Percentiles rank a stretch among this genome's conserved stretches.
Evolutionary conservation across 1,140 invertebrate species (phyloP).

Genomic region (Luehdorfia chinensis): DNA sequence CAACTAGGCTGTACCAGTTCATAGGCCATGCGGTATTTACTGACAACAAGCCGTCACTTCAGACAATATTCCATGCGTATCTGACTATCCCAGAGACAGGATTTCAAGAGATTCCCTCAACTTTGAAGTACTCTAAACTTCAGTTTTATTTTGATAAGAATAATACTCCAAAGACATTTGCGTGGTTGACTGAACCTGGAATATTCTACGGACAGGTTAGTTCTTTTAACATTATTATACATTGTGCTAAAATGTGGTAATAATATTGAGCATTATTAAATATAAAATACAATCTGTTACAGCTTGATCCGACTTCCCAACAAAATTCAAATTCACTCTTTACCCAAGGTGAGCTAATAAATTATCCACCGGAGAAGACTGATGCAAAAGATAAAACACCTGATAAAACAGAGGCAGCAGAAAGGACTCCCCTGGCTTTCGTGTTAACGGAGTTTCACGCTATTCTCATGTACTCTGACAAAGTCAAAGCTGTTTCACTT

Average conservation of each 20-base stretch:
- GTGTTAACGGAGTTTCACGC: conserved; percentile 95
- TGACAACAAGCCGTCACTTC: conserved; percentile 88
- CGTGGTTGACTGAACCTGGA: conserved; percentile 90
- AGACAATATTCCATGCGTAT: conserved; percentile 90
- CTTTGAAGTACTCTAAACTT: conserved; percentile 87
- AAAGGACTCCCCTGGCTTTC: conserved; percentile 83
- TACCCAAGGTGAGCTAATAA: conserved; percentile 80
- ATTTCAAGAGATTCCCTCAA: conserved; percentile 86
- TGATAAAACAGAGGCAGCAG: conserved; percentile 40
- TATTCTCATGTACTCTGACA: conserved; percentile 89
- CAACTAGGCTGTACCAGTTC: conserved; percentile 91
- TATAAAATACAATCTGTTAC: too few relatives aligned
- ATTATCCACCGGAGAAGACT: conserved; percentile 71
- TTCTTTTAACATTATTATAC: conserved; percentile 3
- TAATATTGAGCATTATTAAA: too few relatives aligned
- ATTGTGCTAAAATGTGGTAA: too few relatives aligned
- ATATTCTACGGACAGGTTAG: conserved; percentile 83
- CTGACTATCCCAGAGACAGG: conserved; percentile 84
- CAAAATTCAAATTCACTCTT: conserved; percentile 79
- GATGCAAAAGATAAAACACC: conserved; percentile 28
- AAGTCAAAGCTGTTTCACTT: conserved; percentile 89
- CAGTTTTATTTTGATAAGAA: conserved; percentile 86
- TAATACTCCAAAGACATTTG: conserved; percentile 86
- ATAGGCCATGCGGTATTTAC: conserved; percentile 83
- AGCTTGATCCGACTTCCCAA: conserved; percentile 77